Percentiles rank a stretch among this genome's conserved stretches.
Conservation (phyloP, 2,113 vertebrate genomes). For the Corydoras sp. region DNA sequence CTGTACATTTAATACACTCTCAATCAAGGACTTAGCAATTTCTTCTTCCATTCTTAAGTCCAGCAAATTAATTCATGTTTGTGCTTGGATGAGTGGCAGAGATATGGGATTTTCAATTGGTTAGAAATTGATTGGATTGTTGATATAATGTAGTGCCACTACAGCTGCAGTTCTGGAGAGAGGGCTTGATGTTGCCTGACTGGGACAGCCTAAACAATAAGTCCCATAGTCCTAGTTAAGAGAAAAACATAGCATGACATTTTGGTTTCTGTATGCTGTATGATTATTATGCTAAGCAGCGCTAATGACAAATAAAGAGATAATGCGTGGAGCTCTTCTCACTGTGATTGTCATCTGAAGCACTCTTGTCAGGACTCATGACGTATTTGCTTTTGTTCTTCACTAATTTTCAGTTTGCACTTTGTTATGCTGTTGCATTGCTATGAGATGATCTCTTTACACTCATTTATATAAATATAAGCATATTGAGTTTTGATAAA, state of each 20-base stretch:
- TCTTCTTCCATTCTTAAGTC: constrained; percentile 48
- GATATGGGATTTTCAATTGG: too few species aligned
- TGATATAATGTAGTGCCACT: constrained; percentile 48
- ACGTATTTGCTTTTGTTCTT: constrained; percentile 49
- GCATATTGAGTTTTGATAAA: not conserved
- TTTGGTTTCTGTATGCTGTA: constrained; percentile 22
- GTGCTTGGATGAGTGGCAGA: constrained; percentile 43
- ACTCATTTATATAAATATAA: constrained; percentile 56
- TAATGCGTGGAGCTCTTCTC: constrained; percentile 47
- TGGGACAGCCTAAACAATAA: constrained; percentile 17
- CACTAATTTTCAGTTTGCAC: constrained; percentile 55
- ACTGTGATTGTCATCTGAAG: constrained; percentile 53
- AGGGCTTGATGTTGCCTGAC: constrained; percentile 26
- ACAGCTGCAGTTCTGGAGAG: constrained; percentile 37
- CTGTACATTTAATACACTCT: constrained; percentile 59
- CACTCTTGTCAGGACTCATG: constrained; percentile 39
- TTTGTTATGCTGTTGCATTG: constrained; percentile 54
- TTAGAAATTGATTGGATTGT: constrained; percentile 4
- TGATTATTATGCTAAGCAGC: constrained; percentile 43
- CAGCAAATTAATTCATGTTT: constrained; percentile 58
- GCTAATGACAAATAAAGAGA: constrained; percentile 40
- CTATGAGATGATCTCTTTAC: constrained; percentile 54
- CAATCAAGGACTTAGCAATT: constrained; percentile 48
- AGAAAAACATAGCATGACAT: constrained; percentile 25
- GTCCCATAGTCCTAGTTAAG: constrained; percentile 24